A percentile compares a stretch with the other conserved stretches of the same genome.
Conservation (phyloP, 53 echinoderm and acorn worm genomes). For the Hippasteria phrygiana region DNA sequence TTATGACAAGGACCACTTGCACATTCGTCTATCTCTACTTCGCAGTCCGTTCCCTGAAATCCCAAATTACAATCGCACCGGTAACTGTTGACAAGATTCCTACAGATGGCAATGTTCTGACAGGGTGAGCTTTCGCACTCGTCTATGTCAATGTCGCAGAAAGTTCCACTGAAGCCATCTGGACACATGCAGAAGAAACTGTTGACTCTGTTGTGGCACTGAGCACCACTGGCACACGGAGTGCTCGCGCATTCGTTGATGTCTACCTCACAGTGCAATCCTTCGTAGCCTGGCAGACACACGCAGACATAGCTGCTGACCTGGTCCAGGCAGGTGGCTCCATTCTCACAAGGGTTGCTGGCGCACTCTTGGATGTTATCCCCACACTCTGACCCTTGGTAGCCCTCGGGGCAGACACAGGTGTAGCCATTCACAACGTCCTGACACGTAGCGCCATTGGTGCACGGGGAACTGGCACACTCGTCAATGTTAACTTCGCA, state of each 20-base stretch:
- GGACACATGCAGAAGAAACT: constrained; percentile 60
- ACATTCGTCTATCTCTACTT: constrained; percentile 73
- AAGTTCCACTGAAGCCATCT: constrained; percentile 59
- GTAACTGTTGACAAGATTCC: constrained; percentile 64
- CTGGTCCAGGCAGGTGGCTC: constrained; percentile 65
- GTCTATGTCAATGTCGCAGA: constrained; percentile 68
- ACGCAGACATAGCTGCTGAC: constrained; percentile 69
- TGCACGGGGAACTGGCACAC: constrained; percentile 65
- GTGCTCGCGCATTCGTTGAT: constrained; percentile 69
- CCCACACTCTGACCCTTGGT: constrained; percentile 68
- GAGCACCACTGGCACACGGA: constrained; percentile 68
- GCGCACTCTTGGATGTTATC: constrained; percentile 62
- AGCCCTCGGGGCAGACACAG: constrained; percentile 70
- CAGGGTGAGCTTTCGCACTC: constrained; percentile 76
- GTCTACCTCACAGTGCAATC: constrained; percentile 64
- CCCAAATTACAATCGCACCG: constrained; percentile 61
- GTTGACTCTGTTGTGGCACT: constrained; percentile 56
- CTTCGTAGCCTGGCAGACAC: constrained; percentile 67
- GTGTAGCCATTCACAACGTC: constrained; percentile 74
- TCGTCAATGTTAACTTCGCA: constrained; percentile 68
- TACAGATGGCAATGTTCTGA: constrained; percentile 65
- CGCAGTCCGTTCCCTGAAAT: constrained; percentile 61
- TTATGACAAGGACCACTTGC: constrained; percentile 63
- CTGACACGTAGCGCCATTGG: constrained; percentile 70
- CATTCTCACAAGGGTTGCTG: constrained; percentile 66